Base-by-base conservation (phyloP, 2,797 vertebrate genomes). In the Mustela erminea region DNA sequence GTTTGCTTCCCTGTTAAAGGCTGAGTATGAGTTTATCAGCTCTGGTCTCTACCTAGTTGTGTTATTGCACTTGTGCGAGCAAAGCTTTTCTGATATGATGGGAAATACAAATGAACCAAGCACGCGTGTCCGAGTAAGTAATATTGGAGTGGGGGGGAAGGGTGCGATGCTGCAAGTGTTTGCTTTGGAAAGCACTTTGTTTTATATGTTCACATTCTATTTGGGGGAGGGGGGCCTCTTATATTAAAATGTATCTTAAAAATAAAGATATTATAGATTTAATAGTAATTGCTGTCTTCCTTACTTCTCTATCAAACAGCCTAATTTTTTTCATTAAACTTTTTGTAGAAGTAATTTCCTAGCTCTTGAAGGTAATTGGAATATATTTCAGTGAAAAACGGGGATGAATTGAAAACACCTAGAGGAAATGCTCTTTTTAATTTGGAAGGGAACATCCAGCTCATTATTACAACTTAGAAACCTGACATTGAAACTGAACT, bases 21-120 rank as follows among this genome's bases (percentile, higher is more conserved):
- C 99, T 13, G 99, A 99, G 98, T 99, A 99, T 84, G 99, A 99
- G 98, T 99, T 99, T 98, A 99, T 99, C 99, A 99, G 99, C 99
- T 99, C 99, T 90, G 99, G 99, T 49, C 99, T 99, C 95, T 99
- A 99, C 98, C 99, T 99, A 98, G 99, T 99, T 98, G 99, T 99
- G 89, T 99, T 99, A 98, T 98, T 99, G 94, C 99, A 99, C 98
- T 99, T 99, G 97, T 99, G 99, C 25, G 99, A 99, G 98, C 99
- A 99, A 98, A 99, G 99, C 98, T 99, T 99, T 98, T 99, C 99
- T 3, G 99, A 99, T 87, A 99, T 99, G 97, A 98, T 99, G 86
- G 99, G 99, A 97, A 99, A 99, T 0, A 99, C 99, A 62, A 99
- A 99, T 95, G 99, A 99, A 98, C 98, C 99, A 97, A 99, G 98